A percentile compares a stretch with the other conserved stretches of the same genome.
Conservation (phyloP, 2,888 invertebrate genomes). For the Eilema caniola region DNA sequence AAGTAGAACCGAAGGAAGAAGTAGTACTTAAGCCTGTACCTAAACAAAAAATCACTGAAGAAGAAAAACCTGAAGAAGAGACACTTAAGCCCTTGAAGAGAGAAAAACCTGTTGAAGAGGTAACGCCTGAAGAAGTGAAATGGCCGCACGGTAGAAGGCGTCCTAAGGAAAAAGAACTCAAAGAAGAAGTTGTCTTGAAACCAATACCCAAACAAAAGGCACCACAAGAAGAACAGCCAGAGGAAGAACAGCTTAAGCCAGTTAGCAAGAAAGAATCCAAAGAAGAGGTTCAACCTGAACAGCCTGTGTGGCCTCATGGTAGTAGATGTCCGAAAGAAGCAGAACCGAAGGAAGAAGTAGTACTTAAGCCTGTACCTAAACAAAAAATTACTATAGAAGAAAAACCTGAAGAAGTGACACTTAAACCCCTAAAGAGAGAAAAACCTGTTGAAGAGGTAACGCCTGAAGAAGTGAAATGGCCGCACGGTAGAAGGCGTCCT, state of each 20-base stretch:
- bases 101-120: slow-evolving; percentile 50
- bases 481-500: slow-evolving; percentile 49
- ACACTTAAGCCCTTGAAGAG: slow-evolving; percentile 70
- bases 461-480: slow-evolving; percentile 69
- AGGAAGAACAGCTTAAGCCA: slow-evolving; percentile 67
- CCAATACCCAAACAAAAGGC: too few species aligned
- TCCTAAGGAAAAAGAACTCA: slow-evolving; percentile 44
- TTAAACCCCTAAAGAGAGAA: slow-evolving; percentile 57
- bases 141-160: slow-evolving; percentile 44
- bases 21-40: slow-evolving; percentile 45
- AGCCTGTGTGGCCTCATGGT: slow-evolving; percentile 15
- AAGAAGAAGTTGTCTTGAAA: slow-evolving; percentile 49
- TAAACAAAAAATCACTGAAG: slow-evolving; percentile 80
- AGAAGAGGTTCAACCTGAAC: slow-evolving; percentile 55
- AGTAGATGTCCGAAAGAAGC: background rate
- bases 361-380: too few species aligned
- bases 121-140: slow-evolving; percentile 69
- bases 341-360: too few species aligned
- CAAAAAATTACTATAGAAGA: too few species aligned
- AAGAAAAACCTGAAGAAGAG: slow-evolving; percentile 79
- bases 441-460: slow-evolving; percentile 57
- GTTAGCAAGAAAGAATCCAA: slow-evolving; percentile 56
- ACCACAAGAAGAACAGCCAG: slow-evolving; percentile 44
- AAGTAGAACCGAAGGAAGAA: slow-evolving; percentile 60
- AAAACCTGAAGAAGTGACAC: too few species aligned